Conservation (phyloP, 1,140 invertebrate genomes). For the Carposina sasakii region DNA sequence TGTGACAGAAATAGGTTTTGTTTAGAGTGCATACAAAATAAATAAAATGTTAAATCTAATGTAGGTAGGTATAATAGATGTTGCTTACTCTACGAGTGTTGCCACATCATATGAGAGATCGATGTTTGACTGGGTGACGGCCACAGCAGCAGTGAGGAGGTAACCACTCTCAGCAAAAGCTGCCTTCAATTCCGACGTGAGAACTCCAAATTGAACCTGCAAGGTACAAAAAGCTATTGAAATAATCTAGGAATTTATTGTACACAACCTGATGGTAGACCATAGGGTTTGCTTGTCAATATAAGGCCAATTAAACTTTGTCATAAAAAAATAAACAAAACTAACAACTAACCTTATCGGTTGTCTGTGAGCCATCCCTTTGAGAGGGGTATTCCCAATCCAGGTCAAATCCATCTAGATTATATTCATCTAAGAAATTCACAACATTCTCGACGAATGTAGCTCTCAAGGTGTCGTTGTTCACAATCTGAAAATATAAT, state of each 20-base stretch:
- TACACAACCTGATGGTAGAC: no score
- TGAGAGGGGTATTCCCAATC: slow-evolving; percentile 90
- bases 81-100: background rate
- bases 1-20: no score
- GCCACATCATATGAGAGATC: slow-evolving; percentile 4
- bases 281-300: no score
- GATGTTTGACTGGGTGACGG: background rate
- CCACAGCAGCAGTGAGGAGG: slow-evolving; percentile 1
- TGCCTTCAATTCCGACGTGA: slow-evolving; percentile 1
- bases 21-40: no score
- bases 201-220: background rate
- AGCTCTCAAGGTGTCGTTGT: slow-evolving; percentile 75
- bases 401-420: slow-evolving; percentile 84
- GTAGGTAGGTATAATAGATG: no score
- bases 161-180: background rate
- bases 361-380: slow-evolving; percentile 73
- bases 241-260: no score
- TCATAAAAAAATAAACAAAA: no score
- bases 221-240: no score
- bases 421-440: slow-evolving; percentile 81
- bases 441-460: slow-evolving; percentile 80
- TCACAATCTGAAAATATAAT: slow-evolving; percentile 74
- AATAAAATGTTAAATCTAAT: no score
- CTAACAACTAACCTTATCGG: slow-evolving; percentile 76
- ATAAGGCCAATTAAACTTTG: no score